Evolutionary conservation across 1,140 invertebrate species (phyloP), one percentile per base, ranked within the genome.

Genomic region (Nomia melanderi): DNA sequence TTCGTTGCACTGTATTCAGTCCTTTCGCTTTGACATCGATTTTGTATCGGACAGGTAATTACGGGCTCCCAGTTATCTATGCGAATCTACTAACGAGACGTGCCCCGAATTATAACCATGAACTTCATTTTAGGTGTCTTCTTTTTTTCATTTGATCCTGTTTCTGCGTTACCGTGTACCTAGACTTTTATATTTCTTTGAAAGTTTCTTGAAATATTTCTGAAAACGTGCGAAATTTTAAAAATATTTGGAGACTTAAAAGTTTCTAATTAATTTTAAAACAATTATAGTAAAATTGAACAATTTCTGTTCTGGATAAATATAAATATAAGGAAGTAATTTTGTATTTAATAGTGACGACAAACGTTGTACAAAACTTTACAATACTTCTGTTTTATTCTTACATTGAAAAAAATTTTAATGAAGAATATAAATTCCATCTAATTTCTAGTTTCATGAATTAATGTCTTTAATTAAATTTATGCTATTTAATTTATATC

Each of bases 21-120:
- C 82, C 70, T 83, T 80, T 67, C 72, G 65, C 82, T 81, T 81
- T 85, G 84, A 86, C 83, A 86, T 87, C 84, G 84, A 88, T 84
- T 87, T 88, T 88, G 81, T 76, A 79, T 83, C 74, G 78, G 84
- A 86, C 86, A 85, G 83, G 80, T 87, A 87, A 89, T 90, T 88
- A 88, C 86, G 71, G 69, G 64, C 83, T 78, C 78, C 59, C 70
- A 75, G 77, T 84, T 84, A 85, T 85, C 69, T 81, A 79, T 77
- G 81, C 73, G 78, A 77, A 78, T 79, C 81, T 70, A 79, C 73
- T 39, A 39, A 29, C 57, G 31, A 27, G 25, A 81, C 85, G 82
- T 86, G 85, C 57, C 56, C 12, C 62, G 83, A 87, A 87, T 87
- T 77, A 85, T 86, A 75, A 81, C 79, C 63, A 39, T n/a, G 27